Evolutionary conservation across 2,888 invertebrate species (phyloP), one percentile per base, ranked within the genome.

Genomic region (Plutella xylostella): DNA sequence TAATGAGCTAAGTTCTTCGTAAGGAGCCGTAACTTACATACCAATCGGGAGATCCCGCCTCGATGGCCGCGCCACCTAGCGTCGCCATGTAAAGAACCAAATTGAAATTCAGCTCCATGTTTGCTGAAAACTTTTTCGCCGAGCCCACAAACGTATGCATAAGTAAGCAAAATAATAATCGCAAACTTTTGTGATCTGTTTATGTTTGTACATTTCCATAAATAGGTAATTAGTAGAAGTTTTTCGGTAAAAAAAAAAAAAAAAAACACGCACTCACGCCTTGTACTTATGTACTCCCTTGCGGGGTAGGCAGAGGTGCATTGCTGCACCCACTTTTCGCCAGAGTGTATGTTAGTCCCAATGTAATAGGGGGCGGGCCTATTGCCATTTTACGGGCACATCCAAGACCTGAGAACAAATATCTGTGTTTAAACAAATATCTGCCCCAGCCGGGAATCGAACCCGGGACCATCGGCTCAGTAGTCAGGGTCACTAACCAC

Each of bases 1-100:
- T 82, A 80, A 82, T 83, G 82, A 83, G 80, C 77, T 79, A 82
- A 83, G 79, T 83, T 83, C 72, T 68, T 73, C 64, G 77, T 78
- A 75, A 77, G 72, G 72, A 71, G 72, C 63, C 72, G 73, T 72
- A 73, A 78, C 82, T 77, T 82, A 80, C 82, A 80, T 80, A 80
- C 77, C 78, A 78, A 80, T 79, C 72, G 72, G 63, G 61, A n/a
- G n/a, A n/a, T n/a, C n/a, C n/a, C n/a, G n/a, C n/a, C n/a, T n/a
- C n/a, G 56, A 14, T 22, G 38, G 45, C 60, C 55, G 60, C 55
- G 58, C 58, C 55, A 57, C 57, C 58, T 50, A 52, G 52, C 52
- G 52, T 50, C 54, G 50, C 58, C 65, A 69, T 77, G 46, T 47
- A 50, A 48, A 50, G 45, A 50, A 48, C 38, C 43, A 45, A 51